Evolutionary conservation across 53 echinoderm and acorn worm genomes (phyloP).

Genomic region (Apostichopus leukothele): DNA sequence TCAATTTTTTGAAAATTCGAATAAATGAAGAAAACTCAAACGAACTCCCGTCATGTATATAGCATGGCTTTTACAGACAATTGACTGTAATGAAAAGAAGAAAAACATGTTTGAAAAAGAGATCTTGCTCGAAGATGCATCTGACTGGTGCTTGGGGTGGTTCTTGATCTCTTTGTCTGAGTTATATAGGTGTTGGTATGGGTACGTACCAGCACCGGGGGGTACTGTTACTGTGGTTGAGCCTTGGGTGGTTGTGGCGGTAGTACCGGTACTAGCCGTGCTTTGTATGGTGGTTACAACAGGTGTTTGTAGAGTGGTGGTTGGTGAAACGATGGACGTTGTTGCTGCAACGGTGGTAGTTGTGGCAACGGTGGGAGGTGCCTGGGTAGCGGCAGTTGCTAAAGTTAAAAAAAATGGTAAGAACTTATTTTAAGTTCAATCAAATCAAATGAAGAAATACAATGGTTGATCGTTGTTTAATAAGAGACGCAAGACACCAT

Average conservation of each 20-base stretch:
- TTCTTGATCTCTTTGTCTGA: not conserved
- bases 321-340: not conserved
- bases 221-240: not conserved
- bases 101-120: too few relatives aligned
- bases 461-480: too few relatives aligned
- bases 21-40: too few relatives aligned
- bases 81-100: too few relatives aligned
- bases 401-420: not conserved
- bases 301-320: slow-evolving; percentile 6
- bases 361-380: not conserved
- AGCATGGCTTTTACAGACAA: too few relatives aligned
- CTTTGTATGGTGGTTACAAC: slow-evolving; percentile 29
- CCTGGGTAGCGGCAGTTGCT: not conserved
- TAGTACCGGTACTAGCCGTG: slow-evolving; percentile 6
- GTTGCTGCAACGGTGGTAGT: not conserved
- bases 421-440: too few relatives aligned
- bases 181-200: not conserved
- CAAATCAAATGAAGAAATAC: too few relatives aligned
- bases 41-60: too few relatives aligned
- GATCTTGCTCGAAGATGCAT: too few relatives aligned
- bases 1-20: too few relatives aligned
- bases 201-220: slow-evolving; percentile 1
- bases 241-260: slow-evolving; percentile 18
- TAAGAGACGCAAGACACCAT: too few relatives aligned
- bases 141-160: not conserved